phyloP scores from a whole-genome alignment of 2,888 invertebrate genomes.

The Nezara viridula region DNA sequence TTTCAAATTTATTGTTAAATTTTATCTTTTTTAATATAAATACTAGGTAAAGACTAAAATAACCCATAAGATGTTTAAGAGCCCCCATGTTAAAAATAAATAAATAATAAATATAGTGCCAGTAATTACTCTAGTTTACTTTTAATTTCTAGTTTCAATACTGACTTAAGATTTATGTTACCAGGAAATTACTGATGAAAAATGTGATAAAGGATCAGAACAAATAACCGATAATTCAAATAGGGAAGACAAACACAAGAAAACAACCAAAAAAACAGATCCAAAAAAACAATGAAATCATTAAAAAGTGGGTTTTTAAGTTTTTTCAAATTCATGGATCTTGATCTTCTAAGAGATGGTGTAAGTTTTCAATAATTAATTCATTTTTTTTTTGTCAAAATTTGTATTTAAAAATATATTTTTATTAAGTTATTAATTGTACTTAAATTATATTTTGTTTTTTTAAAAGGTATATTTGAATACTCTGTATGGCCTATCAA shows the following conservation, averaged over 20 bases:
- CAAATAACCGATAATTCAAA: background rate
- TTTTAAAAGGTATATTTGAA: constrained; percentile 72
- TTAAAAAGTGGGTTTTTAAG: constrained; percentile 65
- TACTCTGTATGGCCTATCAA: constrained; percentile 77
- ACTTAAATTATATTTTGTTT: background rate
- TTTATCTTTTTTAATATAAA: too few species aligned
- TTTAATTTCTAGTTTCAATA: background rate
- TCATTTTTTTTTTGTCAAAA: background rate
- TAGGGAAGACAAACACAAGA: background rate
- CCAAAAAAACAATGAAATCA: background rate
- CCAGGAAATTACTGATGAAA: background rate
- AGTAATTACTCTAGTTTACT: background rate
- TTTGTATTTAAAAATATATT: background rate
- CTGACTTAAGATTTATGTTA: background rate
- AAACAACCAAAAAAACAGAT: background rate
- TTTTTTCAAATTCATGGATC: constrained; percentile 73
- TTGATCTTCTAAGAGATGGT: constrained; percentile 75
- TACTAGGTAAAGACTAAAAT: too few species aligned
- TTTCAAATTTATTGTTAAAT: too few species aligned
- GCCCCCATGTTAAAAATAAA: too few species aligned
- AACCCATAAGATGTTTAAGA: too few species aligned
- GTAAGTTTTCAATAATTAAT: constrained; percentile 66
- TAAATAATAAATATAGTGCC: too few species aligned
- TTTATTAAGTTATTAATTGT: background rate
- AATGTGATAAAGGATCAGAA: background rate